Conservation (phyloP, 2,888 invertebrate genomes). For the Crepidodera aurea region DNA sequence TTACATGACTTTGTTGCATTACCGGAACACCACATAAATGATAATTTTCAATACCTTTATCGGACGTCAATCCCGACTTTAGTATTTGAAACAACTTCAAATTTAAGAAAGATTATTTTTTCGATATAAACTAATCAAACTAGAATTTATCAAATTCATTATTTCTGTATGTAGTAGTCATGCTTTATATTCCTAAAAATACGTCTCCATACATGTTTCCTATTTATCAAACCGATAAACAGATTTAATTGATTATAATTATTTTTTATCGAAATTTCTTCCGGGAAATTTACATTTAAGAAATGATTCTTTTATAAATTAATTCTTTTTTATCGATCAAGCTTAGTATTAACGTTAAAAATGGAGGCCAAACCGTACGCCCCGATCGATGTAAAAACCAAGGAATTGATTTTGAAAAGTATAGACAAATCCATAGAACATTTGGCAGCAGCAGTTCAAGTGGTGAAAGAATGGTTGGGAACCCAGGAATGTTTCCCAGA, state of each 20-base stretch:
- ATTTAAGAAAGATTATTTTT: too few relatives aligned
- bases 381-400: not conserved
- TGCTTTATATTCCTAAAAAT: too few relatives aligned
- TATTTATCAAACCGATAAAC: not conserved
- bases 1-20: too few relatives aligned
- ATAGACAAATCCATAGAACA: constrained; percentile 21
- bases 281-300: not conserved
- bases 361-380: not conserved
- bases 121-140: too few relatives aligned
- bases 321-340: not conserved
- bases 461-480: constrained; percentile 32
- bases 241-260: too few relatives aligned
- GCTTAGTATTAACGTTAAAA: not conserved
- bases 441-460: constrained; percentile 21
- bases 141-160: too few relatives aligned
- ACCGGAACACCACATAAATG: too few relatives aligned
- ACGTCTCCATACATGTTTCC: not conserved
- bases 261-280: too few relatives aligned
- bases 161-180: too few relatives aligned
- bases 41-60: too few relatives aligned
- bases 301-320: not conserved
- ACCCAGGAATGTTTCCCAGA: constrained; percentile 37
- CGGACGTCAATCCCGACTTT: too few relatives aligned
- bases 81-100: too few relatives aligned
- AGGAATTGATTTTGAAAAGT: not conserved